Evolutionary conservation across 2,113 vertebrate species (phyloP), one percentile per base, ranked within the genome.

Genomic region (Festucalex cinctus): DNA sequence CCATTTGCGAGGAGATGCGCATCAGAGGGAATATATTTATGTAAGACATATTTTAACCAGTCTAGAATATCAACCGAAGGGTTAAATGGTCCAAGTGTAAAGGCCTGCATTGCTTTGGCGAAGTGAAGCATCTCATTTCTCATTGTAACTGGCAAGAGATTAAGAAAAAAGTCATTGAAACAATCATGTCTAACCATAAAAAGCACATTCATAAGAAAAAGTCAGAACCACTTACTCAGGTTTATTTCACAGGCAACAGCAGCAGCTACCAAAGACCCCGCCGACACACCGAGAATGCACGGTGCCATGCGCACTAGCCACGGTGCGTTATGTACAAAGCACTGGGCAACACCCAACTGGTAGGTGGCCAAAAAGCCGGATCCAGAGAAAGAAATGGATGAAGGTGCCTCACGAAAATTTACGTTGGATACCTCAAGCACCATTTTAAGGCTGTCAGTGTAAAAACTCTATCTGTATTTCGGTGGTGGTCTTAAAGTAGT

Each of bases 291-390:
- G 0, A 92, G 91, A n/a, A 95, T 87, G 20, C 79, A 87, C 6
- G 91, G 87, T 0, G 93, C 92, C 0, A 78, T 81, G 17, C 37
- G 81, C 48, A 94, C 72, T 9, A 94, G 81, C 67, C 90, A 88
- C 0, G 93, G 93, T 1, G 91, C 85, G 64, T 91, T 51, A 12
- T 89, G 90, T 20, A 88, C 22, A 19, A 95, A 74, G 63, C 92
- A 92, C 76, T 93, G 89, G 19, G 90, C 86, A 19, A 91, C 93
- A 1, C 94, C 94, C 0, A 94, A 63, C 85, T 94, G 93, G 75
- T 95, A 95, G 4, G 93, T 86, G 8, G 85, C 84, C 6, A 95
- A 68, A 69, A 94, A 95, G 48, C 94, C 94, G 0, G 91, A 93
- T 60, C 93, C 93, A 0, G 93, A 92, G 19, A 95, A 95, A 44